Conservation (phyloP, 2,888 invertebrate species). For the Stomorhina lunata region DNA sequence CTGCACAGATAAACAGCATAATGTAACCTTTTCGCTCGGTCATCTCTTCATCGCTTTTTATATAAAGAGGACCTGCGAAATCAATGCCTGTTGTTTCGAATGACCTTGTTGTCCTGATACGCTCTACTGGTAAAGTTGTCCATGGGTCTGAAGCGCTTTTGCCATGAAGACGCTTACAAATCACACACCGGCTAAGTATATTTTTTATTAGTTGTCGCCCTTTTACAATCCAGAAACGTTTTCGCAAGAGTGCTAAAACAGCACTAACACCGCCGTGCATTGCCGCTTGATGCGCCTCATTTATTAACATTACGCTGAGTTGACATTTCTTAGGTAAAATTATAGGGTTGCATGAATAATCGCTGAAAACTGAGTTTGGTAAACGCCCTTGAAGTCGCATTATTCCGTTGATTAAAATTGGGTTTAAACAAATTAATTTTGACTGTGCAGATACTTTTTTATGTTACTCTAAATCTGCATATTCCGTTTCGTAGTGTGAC, state of each 20-base stretch:
- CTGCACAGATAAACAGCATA: conserved; percentile 58
- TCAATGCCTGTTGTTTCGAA: conserved; percentile 61
- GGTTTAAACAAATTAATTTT: conserved; percentile 54
- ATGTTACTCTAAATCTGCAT: conserved; percentile 28
- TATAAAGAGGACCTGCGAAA: conserved; percentile 57
- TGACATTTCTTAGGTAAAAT: conserved; percentile 57
- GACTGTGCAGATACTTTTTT: conserved; percentile 40
- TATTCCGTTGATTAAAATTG: conserved; percentile 33
- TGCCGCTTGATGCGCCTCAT: conserved; percentile 50
- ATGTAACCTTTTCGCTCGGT: conserved; percentile 14
- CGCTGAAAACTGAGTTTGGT: conserved; percentile 25
- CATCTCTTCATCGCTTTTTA: conserved; percentile 9
- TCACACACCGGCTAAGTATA: conserved; percentile 40
- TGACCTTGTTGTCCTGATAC: conserved; percentile 50
- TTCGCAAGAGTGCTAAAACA: conserved; percentile 45
- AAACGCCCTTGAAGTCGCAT: conserved; percentile 22
- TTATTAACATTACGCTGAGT: conserved; percentile 46
- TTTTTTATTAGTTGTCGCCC: conserved; percentile 59
- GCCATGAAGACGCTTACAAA: conserved; percentile 50
- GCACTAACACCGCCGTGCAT: conserved; percentile 55
- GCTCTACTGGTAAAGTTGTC: conserved; percentile 45
- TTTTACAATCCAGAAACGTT: conserved; percentile 57
- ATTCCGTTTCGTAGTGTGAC: conserved; percentile 44
- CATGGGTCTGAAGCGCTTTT: conserved; percentile 56
- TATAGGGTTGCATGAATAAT: conserved; percentile 36